Evolutionary conservation across 1,140 invertebrate genomes (phyloP).

Genomic region (Leptopilina boulardi): DNA sequence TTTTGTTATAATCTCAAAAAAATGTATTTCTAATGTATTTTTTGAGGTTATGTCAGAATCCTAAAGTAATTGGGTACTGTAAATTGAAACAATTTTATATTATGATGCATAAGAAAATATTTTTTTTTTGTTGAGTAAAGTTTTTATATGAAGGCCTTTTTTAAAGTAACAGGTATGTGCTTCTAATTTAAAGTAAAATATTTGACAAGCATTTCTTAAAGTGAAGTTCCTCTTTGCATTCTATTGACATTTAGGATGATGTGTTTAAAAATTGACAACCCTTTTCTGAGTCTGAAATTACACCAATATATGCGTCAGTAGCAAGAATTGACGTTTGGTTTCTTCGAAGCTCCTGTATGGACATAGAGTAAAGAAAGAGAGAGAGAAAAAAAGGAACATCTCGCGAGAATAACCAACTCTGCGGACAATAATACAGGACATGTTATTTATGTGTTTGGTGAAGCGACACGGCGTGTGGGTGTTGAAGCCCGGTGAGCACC

Average conservation of each 20-base stretch:
- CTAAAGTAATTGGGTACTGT: no score
- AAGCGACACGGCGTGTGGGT: constrained; percentile 73
- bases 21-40: no score
- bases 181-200: constrained; percentile 17
- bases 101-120: no score
- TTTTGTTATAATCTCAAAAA: no score
- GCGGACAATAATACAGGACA: constrained; percentile 47
- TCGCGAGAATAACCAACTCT: constrained; percentile 33
- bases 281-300: constrained; percentile 4
- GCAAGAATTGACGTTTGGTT: constrained; percentile 23
- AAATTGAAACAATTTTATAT: no score
- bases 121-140: no score
- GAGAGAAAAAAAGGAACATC: background rate
- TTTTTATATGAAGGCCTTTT: no score
- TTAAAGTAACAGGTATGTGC: background rate
- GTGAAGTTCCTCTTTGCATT: background rate
- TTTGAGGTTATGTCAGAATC: no score
- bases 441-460: constrained; percentile 72
- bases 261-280: constrained; percentile 18
- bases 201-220: constrained; percentile 11
- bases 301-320: background rate
- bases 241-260: constrained; percentile 28
- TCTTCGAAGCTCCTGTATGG: constrained; percentile 8
- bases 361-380: background rate
- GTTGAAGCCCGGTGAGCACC: constrained; percentile 73